A percentile compares a stretch with the other conserved stretches of the same genome.
These are phyloP conservation scores for Ophthalmolycus amberensis DNA, from an alignment of 2,113 vertebrate species.

Conservation along the genomic window DNA sequence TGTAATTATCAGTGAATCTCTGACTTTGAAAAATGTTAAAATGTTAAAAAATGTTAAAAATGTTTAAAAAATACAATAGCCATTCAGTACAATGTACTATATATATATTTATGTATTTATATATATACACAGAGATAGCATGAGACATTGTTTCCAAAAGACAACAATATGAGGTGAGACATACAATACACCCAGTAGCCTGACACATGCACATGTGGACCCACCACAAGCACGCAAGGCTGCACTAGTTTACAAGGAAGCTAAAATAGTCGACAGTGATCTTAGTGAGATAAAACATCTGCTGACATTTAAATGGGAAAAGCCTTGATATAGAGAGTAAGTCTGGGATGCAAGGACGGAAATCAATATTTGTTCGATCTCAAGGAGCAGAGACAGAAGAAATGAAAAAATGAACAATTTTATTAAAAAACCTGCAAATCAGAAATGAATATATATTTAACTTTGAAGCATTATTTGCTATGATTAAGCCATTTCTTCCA, in stretches of 20 bases:
- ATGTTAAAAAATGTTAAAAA: too few relatives aligned
- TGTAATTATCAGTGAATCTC: neutral
- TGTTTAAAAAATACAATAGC: too few relatives aligned
- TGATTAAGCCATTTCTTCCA: too few relatives aligned
- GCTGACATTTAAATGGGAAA: conserved; percentile 15
- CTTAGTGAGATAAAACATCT: conserved; percentile 8
- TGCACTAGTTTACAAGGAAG: neutral
- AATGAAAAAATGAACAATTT: neutral
- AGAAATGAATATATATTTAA: neutral
- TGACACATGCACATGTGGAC: neutral
- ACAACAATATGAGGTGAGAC: neutral
- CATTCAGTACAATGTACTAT: too few relatives aligned
- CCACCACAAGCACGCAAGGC: neutral
- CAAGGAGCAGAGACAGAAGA: neutral
- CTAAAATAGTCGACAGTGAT: neutral
- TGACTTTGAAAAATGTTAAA: neutral
- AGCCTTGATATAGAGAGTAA: neutral
- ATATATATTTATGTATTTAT: neutral
- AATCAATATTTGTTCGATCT: conserved; percentile 17
- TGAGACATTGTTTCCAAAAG: neutral
- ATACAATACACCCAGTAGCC: neutral
- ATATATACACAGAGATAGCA: neutral
- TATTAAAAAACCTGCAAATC: neutral
- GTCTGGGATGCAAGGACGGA: neutral
- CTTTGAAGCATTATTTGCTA: neutral